These are phyloP conservation scores for Hybos culiciformis DNA, from an alignment of 2,888 invertebrate genomes.

Conservation along the genomic window DNA sequence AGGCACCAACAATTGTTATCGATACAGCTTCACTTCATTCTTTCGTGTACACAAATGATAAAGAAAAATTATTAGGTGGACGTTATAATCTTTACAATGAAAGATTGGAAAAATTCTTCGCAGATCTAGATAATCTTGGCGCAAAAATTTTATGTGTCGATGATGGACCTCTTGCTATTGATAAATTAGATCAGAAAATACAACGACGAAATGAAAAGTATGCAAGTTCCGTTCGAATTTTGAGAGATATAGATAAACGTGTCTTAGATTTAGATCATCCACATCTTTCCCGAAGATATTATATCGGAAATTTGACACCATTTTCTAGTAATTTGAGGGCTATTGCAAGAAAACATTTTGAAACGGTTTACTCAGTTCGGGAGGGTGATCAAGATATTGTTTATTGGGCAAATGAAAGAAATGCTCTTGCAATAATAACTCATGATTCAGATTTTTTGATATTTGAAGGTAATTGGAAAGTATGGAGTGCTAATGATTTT, in stretches of 20 bases:
- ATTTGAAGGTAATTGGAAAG: slow-evolving; percentile 10
- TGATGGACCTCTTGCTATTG: slow-evolving; percentile 5
- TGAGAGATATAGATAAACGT: slow-evolving; percentile 1
- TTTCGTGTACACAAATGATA: not conserved
- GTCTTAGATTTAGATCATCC: slow-evolving; percentile 1
- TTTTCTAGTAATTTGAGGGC: slow-evolving; percentile 1
- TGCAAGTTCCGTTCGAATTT: not conserved
- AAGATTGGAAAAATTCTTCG: not conserved
- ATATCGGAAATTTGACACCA: not conserved
- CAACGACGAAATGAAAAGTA: slow-evolving; percentile 7
- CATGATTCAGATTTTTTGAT: slow-evolving; percentile 13
- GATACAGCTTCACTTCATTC: slow-evolving; percentile 4
- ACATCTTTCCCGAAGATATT: not conserved
- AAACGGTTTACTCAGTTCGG: not conserved
- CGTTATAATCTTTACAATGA: slow-evolving; percentile 8
- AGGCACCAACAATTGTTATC: slow-evolving; percentile 6
- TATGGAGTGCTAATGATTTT: slow-evolving; percentile 6
- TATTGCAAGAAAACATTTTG: slow-evolving; percentile 3
- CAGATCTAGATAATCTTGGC: slow-evolving; percentile 2
- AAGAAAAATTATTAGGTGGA: slow-evolving; percentile 9
- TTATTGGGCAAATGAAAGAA: slow-evolving; percentile 6
- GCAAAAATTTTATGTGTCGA: slow-evolving; percentile 5
- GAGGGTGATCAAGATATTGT: slow-evolving; percentile 13
- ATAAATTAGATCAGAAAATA: slow-evolving; percentile 4
- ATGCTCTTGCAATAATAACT: slow-evolving; percentile 12